Evolutionary conservation across 2,113 vertebrate species (phyloP).

Genomic region (Psittacula cyanocephala): DNA sequence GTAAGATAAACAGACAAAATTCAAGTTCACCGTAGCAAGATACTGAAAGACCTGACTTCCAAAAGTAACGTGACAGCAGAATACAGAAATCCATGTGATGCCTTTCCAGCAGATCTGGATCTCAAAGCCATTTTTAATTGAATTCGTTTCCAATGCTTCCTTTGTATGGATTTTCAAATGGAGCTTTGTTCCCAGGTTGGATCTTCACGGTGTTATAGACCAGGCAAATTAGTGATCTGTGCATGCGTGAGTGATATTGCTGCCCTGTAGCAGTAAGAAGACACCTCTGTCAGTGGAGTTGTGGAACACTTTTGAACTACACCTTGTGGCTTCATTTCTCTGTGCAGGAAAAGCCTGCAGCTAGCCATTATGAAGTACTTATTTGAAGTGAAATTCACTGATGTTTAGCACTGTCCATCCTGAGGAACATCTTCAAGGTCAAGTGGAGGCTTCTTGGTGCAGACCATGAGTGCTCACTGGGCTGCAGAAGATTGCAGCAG

Average conservation of each 20-base stretch:
- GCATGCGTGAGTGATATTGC: rapidly evolving
- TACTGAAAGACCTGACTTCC: background rate
- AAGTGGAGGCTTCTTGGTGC: background rate
- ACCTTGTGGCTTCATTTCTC: background rate
- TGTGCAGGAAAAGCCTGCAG: background rate
- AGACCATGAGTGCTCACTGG: background rate
- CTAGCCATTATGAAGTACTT: background rate
- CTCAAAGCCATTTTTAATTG: background rate
- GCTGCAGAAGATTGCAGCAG: background rate
- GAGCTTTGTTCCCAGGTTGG: background rate
- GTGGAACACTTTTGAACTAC: background rate
- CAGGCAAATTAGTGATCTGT: background rate
- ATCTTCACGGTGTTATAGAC: background rate
- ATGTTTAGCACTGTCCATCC: background rate
- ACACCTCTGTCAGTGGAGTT: background rate
- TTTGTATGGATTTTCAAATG: background rate
- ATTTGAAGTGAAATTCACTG: background rate
- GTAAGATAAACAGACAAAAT: background rate
- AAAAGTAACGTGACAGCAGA: background rate
- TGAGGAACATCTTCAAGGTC: background rate
- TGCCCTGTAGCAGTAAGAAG: background rate
- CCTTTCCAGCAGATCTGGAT: background rate
- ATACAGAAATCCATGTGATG: background rate
- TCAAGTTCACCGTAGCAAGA: background rate
- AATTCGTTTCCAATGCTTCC: background rate